Percentiles rank a stretch among this genome's conserved stretches.
These are phyloP conservation scores for Harmothoe impar DNA, from an alignment of 2,888 invertebrate genomes.

Conservation along the genomic window DNA sequence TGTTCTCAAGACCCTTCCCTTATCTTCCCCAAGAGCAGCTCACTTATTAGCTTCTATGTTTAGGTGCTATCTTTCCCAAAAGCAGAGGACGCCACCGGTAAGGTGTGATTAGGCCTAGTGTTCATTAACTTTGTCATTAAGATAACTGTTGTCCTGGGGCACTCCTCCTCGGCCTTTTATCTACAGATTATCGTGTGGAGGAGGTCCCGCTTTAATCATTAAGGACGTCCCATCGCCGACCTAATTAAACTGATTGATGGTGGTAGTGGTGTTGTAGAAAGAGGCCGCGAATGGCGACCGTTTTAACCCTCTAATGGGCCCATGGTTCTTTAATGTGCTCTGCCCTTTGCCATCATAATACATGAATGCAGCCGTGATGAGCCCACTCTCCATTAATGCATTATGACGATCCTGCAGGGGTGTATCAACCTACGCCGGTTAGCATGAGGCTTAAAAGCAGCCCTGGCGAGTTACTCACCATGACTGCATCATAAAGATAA, in stretches of 20 bases:
- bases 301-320: too few species aligned
- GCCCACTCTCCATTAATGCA: too few species aligned
- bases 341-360: too few species aligned
- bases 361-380: too few species aligned
- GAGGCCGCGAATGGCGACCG: neutral
- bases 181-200: conserved; percentile 31
- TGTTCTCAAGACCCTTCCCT: neutral
- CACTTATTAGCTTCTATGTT: neutral
- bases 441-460: too few species aligned
- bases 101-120: conserved; percentile 45
- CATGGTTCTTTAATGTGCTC: too few species aligned
- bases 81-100: neutral
- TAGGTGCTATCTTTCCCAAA: neutral
- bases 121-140: conserved; percentile 53
- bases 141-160: conserved; percentile 36
- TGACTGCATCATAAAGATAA: too few species aligned
- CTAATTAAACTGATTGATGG: conserved; percentile 53
- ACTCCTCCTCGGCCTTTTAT: conserved; percentile 18
- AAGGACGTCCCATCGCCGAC: conserved; percentile 18
- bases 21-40: neutral
- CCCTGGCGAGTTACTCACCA: too few species aligned
- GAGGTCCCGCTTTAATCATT: conserved; percentile 38
- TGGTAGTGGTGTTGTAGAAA: neutral
- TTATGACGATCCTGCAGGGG: too few species aligned
- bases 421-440: too few species aligned